Conservation (phyloP, 2,888 invertebrate genomes). For the Eupithecia inturbata region DNA sequence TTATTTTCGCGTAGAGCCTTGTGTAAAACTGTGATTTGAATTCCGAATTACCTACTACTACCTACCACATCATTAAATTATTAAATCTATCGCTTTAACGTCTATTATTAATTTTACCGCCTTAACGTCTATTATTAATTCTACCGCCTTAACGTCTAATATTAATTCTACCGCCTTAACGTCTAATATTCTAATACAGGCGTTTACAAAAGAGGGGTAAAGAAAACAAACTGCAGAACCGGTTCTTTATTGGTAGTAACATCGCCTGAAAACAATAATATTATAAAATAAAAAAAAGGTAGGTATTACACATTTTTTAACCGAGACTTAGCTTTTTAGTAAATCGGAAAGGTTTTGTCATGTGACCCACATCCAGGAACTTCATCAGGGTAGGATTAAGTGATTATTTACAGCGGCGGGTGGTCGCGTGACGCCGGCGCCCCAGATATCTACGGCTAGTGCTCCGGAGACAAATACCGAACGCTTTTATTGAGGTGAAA, state of each 20-base stretch:
- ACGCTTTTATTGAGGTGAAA: background rate
- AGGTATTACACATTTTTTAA: background rate
- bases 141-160: no score
- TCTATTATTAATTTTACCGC: no score
- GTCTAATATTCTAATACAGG: background rate
- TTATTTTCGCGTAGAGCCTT: background rate
- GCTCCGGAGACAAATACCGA: background rate
- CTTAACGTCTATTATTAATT: no score
- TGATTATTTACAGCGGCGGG: slow-evolving; percentile 23
- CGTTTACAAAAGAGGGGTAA: background rate
- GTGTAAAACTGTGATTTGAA: background rate
- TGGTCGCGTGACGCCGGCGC: slow-evolving; percentile 16
- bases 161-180: no score
- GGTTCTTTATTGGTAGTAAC: background rate
- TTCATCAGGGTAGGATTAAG: slow-evolving; percentile 22
- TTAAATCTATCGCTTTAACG: background rate
- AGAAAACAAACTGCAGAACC: background rate
- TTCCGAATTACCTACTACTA: no score
- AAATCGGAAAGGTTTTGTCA: background rate
- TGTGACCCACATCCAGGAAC: slow-evolving; percentile 16
- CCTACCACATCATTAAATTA: background rate
- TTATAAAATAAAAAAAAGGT: background rate
- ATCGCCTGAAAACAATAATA: background rate
- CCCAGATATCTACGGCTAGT: slow-evolving; percentile 9
- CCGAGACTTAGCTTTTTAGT: background rate